Percentiles rank a stretch among this genome's conserved stretches.
phyloP scores from a whole-genome alignment of 2,888 invertebrate species.

The Drosophila mercatorum region DNA sequence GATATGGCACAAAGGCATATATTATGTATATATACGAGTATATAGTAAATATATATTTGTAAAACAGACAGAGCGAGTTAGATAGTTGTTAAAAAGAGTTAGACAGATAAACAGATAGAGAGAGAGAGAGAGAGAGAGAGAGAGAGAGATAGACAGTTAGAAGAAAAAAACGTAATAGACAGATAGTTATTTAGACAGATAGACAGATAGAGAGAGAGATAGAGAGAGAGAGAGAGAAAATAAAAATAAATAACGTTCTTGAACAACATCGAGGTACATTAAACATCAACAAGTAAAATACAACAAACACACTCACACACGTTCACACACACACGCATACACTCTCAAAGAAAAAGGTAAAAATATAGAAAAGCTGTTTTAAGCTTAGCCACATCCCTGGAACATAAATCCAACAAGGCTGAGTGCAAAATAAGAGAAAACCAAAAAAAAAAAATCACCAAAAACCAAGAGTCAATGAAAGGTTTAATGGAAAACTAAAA shows the following conservation, averaged over 20 bases:
- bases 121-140: slow-evolving; percentile 11
- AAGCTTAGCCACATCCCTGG: slow-evolving; percentile 10
- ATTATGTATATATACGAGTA: slow-evolving; percentile 73
- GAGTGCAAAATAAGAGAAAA: slow-evolving; percentile 1
- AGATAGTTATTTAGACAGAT: slow-evolving; percentile 19
- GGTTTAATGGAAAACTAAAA: neutral
- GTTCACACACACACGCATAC: slow-evolving; percentile 4
- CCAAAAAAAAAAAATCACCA: neutral
- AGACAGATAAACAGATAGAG: slow-evolving; percentile 57
- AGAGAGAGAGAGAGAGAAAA: slow-evolving; percentile 33
- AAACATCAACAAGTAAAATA: slow-evolving; percentile 54
- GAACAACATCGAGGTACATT: slow-evolving; percentile 58
- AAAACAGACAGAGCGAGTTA: slow-evolving; percentile 67
- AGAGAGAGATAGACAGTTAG: slow-evolving; percentile 29
- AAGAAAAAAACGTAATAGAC: slow-evolving; percentile 11
- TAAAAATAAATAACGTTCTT: slow-evolving; percentile 39
- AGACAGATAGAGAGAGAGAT: slow-evolving; percentile 28
- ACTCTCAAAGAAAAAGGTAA: neutral
- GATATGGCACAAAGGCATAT: slow-evolving; percentile 74
- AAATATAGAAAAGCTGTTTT: neutral
- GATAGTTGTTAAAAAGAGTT: slow-evolving; percentile 51
- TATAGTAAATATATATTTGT: slow-evolving; percentile 41
- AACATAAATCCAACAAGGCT: neutral
- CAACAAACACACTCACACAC: slow-evolving; percentile 30
- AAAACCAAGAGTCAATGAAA: slow-evolving; percentile 1